Percentiles rank a stretch among this genome's conserved stretches.
These are phyloP conservation scores for Aythya baeri DNA, from an alignment of 2,113 vertebrate species.

Conservation along the genomic window DNA sequence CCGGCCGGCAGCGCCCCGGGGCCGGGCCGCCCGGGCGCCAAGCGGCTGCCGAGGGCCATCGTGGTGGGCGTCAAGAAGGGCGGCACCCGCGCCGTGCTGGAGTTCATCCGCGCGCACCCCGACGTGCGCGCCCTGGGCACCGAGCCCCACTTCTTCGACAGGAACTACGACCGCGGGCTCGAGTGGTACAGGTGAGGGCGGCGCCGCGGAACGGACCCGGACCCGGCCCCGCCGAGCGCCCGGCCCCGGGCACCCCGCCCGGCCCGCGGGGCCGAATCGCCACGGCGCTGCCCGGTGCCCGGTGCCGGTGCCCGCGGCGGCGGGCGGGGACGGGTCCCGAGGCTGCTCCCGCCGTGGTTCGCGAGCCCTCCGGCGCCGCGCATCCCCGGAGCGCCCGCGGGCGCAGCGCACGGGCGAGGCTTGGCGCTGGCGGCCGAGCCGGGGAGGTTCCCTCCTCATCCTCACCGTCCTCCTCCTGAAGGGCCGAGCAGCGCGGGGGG, in stretches of 20 bases:
- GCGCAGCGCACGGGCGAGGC: neutral
- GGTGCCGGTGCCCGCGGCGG: too few relatives aligned
- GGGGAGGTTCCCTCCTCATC: too few relatives aligned
- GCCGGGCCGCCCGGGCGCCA: conserved; percentile 77
- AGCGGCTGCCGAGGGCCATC: conserved; percentile 89
- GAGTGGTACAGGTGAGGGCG: conserved; percentile 94
- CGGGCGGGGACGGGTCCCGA: neutral
- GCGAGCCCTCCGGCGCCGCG: neutral
- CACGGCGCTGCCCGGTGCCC: too few relatives aligned
- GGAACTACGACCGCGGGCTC: conserved; percentile 92
- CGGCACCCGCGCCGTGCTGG: conserved; percentile 93
- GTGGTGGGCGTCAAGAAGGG: conserved; percentile 97
- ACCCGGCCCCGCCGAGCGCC: neutral
- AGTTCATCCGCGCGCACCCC: conserved; percentile 95
- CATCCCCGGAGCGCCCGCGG: neutral
- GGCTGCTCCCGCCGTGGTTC: neutral
- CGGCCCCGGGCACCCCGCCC: too few relatives aligned
- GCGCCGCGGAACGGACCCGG: neutral
- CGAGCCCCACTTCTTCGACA: conserved; percentile 96
- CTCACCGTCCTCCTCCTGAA: too few relatives aligned
- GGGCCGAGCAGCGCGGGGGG: neutral
- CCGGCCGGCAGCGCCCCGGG: conserved; percentile 20
- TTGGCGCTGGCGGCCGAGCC: neutral
- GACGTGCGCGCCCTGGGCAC: conserved; percentile 94
- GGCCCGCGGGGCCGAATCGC: neutral